Conservation (phyloP, 2,888 invertebrate genomes). For the Drosophila ezoana region DNA sequence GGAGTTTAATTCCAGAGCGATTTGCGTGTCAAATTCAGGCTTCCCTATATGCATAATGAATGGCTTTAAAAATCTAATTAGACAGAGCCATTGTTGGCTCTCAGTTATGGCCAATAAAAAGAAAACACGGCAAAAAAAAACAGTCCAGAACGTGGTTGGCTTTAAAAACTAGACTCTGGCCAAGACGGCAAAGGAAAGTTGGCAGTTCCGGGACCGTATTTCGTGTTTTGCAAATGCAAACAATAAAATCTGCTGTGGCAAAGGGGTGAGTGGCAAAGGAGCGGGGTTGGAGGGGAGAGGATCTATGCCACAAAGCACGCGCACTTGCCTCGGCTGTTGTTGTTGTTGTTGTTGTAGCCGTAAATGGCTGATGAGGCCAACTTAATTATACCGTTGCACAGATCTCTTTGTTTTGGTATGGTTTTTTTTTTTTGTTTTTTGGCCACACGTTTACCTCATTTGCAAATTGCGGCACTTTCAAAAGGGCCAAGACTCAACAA, state of each 20-base stretch:
- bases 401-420: slow-evolving; percentile 62
- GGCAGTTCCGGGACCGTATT: slow-evolving; percentile 36
- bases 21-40: slow-evolving; percentile 49
- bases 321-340: slow-evolving; percentile 34
- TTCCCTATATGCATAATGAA: slow-evolving; percentile 45
- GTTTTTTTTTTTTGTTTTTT: slow-evolving; percentile 26
- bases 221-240: slow-evolving; percentile 55
- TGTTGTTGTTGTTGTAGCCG: slow-evolving; percentile 37
- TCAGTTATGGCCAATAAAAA: slow-evolving; percentile 53
- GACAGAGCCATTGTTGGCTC: slow-evolving; percentile 53
- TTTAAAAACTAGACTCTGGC: slow-evolving; percentile 8
- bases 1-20: slow-evolving; percentile 31
- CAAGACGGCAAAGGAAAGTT: slow-evolving; percentile 28
- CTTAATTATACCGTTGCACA: slow-evolving; percentile 75
- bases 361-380: slow-evolving; percentile 77
- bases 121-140: slow-evolving; percentile 3
- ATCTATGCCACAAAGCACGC: slow-evolving; percentile 63
- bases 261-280: not conserved
- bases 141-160: slow-evolving; percentile 23
- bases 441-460: slow-evolving; percentile 64
- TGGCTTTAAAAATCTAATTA: slow-evolving; percentile 72
- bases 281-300: slow-evolving; percentile 9
- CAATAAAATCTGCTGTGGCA: slow-evolving; percentile 40
- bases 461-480: slow-evolving; percentile 76
- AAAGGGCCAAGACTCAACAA: slow-evolving; percentile 34